Percentiles rank a stretch among this genome's conserved stretches.
These are phyloP conservation scores for Enteromius treurensis DNA, from an alignment of 2,797 vertebrate genomes.

Conservation along the genomic window DNA sequence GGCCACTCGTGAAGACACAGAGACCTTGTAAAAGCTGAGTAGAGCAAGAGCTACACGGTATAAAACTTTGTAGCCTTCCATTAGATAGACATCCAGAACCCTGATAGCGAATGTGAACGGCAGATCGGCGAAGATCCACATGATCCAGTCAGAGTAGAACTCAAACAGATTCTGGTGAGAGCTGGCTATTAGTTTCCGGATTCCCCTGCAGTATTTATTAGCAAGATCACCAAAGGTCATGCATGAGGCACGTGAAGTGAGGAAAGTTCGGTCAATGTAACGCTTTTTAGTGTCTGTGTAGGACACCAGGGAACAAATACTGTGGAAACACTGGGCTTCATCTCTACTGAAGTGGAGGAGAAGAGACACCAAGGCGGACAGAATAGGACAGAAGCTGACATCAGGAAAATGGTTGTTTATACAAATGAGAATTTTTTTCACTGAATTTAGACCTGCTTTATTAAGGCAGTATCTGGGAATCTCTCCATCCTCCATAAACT, in stretches of 20 bases:
- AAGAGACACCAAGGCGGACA: slow-evolving; percentile 84
- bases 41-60: slow-evolving; percentile 86
- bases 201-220: slow-evolving; percentile 86
- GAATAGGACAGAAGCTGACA: slow-evolving; percentile 84
- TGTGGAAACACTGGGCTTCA: slow-evolving; percentile 86
- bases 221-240: slow-evolving; percentile 92
- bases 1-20: slow-evolving; percentile 73
- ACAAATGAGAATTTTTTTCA: slow-evolving; percentile 85
- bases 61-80: slow-evolving; percentile 89
- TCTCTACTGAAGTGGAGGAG: slow-evolving; percentile 87
- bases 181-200: slow-evolving; percentile 84
- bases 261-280: slow-evolving; percentile 86
- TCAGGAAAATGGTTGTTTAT: slow-evolving; percentile 79
- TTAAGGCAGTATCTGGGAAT: slow-evolving; percentile 86
- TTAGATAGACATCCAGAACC: slow-evolving; percentile 84
- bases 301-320: slow-evolving; percentile 78
- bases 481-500: slow-evolving; percentile 83
- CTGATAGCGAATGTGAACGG: slow-evolving; percentile 85
- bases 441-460: slow-evolving; percentile 77
- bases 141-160: slow-evolving; percentile 87
- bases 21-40: slow-evolving; percentile 84
- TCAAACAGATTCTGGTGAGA: slow-evolving; percentile 84
- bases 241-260: slow-evolving; percentile 84
- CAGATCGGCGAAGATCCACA: slow-evolving; percentile 88
- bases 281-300: slow-evolving; percentile 82